Evolutionary conservation across 1,140 invertebrate genomes (phyloP), one percentile per base, ranked within the genome.

Genomic region (Drosophila sturtevanti): DNA sequence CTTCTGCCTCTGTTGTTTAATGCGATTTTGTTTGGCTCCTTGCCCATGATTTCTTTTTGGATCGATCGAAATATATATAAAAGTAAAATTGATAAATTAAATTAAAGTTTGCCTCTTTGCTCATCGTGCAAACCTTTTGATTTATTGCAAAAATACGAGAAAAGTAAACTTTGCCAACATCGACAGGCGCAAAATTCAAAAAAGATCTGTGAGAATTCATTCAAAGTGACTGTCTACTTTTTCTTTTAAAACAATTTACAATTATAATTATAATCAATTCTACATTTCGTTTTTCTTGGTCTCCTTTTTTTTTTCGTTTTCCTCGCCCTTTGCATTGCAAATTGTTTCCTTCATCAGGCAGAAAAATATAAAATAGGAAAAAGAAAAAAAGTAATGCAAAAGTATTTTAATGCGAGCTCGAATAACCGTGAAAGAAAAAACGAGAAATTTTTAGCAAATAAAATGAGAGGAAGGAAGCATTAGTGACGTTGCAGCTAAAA

Each of bases 261-360:
- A 87, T 89, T 87, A 89, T 82, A 89, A 87, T 89, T 86, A 76
- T 77, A 87, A 87, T 89, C 79, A 89, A 87, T 82, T 87, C 79
- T 65, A 72, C 48, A 69, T 75, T 82, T 78, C 51, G 54, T 62
- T 54, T 51, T 14, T 31, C 7, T 48, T 18, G 5, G 16, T 54
- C 54, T 63, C 18, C 11, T 31, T 34, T 56, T 34, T 10, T 21
- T 37, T 27, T 48, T 24, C 11, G 4, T 21, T 37, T 27, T 62
- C 11, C 14, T 41, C 41, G 31, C 18, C 41, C 24, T 79, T 77
- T 79, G 84, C 79, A 82, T 59, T 89, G 68, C 68, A 89, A 87
- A 87, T 87, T 79, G 72, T 89, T 82, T 66, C 70, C 71, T 66
- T 63, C 75, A 59, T 69, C 75, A 63, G 54, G 51, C 35, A 37